Evolutionary conservation across 2,113 vertebrate species (phyloP), one percentile per base, ranked within the genome.

Genomic region (Microcebus jonahi): DNA sequence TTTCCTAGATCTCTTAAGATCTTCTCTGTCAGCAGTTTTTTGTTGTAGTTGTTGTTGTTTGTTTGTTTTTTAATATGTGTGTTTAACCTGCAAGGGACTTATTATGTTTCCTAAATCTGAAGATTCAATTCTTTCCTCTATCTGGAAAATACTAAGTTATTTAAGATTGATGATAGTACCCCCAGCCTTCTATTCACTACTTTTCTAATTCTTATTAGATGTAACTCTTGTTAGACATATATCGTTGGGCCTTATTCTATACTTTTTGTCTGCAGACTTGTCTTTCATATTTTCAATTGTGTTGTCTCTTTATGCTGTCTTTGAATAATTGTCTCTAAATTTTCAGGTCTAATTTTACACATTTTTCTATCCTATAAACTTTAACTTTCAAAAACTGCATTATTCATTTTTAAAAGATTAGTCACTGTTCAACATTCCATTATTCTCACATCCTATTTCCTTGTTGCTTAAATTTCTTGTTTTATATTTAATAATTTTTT

Each of bases 351-450:
- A 71, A 82, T 77, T 92, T 90, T 77, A 59, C 90, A n/a, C 9
- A 80, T 45, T 87, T 76, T 88, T 88, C 39, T 83, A 77, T 77
- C 29, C 42, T 87, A 89, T 65, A 42, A 92, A 57, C 76, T 95
- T 92, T 82, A 95, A 90, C 18, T 59, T 96, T 83, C 59, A 90
- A 76, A 81, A 34, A 36, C 36, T 1, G 15, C 36, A 71, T 57
- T 81, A 81, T 48, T 87, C 12, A 90, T 48, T 88, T 90, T 63
- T 59, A 14, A 68, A 73, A 86, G 34, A 90, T 36, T 17, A 53
- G 3, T 70, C 34, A 87, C n/a, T 55, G 65, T 53, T 68, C 18
- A 91, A 68, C 91, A 88, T 48, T 95, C 17, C 15, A 68, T 79
- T 73, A n/a, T 95, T 36, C 25, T 83, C 17, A 10, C 73, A 1